These are phyloP conservation scores for Zoanthus sansibaricus DNA, from an alignment of 92 coral and sea anemone genomes.

Conservation along the genomic window DNA sequence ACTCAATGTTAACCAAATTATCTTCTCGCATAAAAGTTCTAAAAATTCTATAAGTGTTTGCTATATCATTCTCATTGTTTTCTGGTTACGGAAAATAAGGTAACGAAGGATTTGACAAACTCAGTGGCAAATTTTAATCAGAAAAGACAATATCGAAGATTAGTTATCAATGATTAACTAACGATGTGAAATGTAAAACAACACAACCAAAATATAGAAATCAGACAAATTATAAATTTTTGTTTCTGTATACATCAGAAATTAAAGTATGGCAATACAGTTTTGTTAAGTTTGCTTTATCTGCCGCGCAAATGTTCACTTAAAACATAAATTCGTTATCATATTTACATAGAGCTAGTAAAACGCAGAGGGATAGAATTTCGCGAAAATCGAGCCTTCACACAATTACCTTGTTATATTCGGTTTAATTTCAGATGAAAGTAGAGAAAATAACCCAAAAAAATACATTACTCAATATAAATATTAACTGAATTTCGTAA, in stretches of 20 bases:
- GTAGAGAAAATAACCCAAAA: slow-evolving; percentile 9
- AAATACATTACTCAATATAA: background rate
- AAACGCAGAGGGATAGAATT: slow-evolving; percentile 34
- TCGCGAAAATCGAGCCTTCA: slow-evolving; percentile 43
- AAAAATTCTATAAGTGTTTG: too few relatives aligned
- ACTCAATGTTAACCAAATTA: too few relatives aligned
- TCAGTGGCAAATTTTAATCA: background rate
- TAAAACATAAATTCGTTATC: background rate
- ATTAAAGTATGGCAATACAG: background rate
- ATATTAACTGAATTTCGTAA: background rate
- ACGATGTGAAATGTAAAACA: background rate
- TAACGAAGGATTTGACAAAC: background rate
- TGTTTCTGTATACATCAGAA: background rate
- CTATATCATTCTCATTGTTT: too few relatives aligned
- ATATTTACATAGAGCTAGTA: background rate
- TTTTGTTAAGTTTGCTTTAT: background rate
- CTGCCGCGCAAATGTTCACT: background rate
- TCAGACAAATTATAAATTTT: background rate
- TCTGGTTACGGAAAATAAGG: background rate
- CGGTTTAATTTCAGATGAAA: slow-evolving; percentile 5
- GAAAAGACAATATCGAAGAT: background rate
- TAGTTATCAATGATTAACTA: background rate
- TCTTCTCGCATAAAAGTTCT: too few relatives aligned
- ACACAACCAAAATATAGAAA: too few relatives aligned
- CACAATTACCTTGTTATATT: slow-evolving; percentile 45